Conservation (phyloP, 2,797 vertebrate genomes). For the Pseudomugil tenellus region DNA sequence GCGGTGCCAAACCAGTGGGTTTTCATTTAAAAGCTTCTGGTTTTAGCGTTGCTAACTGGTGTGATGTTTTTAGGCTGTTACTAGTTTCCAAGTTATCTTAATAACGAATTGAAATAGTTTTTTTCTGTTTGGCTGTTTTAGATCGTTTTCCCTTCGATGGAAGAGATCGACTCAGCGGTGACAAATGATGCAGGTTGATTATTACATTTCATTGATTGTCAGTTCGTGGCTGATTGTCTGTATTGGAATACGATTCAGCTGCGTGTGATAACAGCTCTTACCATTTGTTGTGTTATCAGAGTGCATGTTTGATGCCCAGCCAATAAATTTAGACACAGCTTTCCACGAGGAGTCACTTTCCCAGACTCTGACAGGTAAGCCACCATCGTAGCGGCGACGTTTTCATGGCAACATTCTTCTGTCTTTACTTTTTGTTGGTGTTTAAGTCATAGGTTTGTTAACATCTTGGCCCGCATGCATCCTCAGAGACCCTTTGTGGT, state of each 20-base stretch:
- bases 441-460: not conserved
- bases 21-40: not conserved
- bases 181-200: conserved; percentile 57
- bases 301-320: conserved; percentile 30
- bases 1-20: not conserved
- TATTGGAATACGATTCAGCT: not conserved
- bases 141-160: conserved; percentile 69
- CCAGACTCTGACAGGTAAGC: conserved; percentile 55
- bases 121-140: conserved; percentile 37
- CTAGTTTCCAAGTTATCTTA: not conserved
- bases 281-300: conserved; percentile 51
- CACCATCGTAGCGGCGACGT: not conserved
- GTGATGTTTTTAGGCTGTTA: not conserved
- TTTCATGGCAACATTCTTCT: conserved; percentile 13
- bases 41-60: not conserved
- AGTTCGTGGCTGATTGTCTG: not conserved
- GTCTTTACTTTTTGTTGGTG: not conserved
- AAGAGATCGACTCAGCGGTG: conserved; percentile 55
- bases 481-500: too few relatives aligned
- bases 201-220: not conserved
- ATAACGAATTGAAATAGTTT: not conserved
- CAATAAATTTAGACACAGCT: conserved; percentile 60
- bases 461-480: too few relatives aligned
- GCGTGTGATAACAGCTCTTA: conserved; percentile 8
- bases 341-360: conserved; percentile 65